These are phyloP conservation scores for Metellina segmentata DNA, from an alignment of 2,888 invertebrate species.

Conservation along the genomic window DNA sequence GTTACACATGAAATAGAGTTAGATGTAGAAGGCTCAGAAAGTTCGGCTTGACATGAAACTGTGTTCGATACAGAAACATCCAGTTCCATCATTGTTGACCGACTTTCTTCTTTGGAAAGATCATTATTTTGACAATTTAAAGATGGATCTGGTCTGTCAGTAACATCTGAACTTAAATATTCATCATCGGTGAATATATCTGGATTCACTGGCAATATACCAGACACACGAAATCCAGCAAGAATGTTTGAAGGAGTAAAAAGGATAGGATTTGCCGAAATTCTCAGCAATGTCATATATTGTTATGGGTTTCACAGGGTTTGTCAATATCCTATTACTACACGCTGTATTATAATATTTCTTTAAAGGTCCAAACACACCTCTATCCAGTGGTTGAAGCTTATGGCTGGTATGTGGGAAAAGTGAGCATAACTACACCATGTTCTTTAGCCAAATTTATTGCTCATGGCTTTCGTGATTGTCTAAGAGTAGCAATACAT, in stretches of 20 bases:
- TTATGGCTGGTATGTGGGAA: conserved; percentile 81
- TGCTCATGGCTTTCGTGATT: conserved; percentile 35
- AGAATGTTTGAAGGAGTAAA: conserved; percentile 41
- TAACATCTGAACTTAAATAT: conserved; percentile 26
- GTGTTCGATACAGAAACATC: conserved; percentile 20
- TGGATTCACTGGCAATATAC: conserved; percentile 49
- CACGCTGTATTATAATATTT: conserved; percentile 76
- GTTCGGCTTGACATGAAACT: conserved; percentile 16
- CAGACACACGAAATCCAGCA: conserved; percentile 34
- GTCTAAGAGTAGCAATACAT: conserved; percentile 27
- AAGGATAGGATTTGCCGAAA: conserved; percentile 38
- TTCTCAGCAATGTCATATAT: conserved; percentile 40
- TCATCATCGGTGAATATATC: conserved; percentile 42
- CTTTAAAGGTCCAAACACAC: conserved; percentile 41
- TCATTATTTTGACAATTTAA: conserved; percentile 3
- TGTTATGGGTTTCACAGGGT: conserved; percentile 16
- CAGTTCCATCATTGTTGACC: conserved; percentile 7
- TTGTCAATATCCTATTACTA: conserved; percentile 77
- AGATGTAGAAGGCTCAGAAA: conserved; percentile 4
- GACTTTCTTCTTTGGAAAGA: conserved; percentile 22
- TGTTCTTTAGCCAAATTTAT: conserved; percentile 62
- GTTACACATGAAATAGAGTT: conserved; percentile 22
- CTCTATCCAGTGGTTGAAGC: conserved; percentile 79
- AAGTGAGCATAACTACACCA: conserved; percentile 80
- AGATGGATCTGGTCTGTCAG: conserved; percentile 20